A percentile compares a stretch with the other conserved stretches of the same genome.
Evolutionary conservation across 2,113 vertebrate genomes (phyloP).

Genomic region (Perognathus longimembris): DNA sequence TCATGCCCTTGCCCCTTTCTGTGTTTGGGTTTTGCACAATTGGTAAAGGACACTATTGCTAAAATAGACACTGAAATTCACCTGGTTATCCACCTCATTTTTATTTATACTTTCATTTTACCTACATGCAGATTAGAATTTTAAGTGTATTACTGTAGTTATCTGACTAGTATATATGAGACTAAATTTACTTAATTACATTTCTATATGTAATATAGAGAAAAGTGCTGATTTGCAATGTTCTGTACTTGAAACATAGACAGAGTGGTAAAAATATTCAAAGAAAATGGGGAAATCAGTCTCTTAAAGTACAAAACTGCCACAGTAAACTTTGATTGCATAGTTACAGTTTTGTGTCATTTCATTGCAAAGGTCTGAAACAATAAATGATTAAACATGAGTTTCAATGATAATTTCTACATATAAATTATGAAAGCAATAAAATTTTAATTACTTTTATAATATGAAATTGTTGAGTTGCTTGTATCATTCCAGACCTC

Average conservation of each 20-base stretch:
- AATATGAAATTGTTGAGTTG: slow-evolving; percentile 30
- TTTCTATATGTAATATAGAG: not conserved
- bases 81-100: not conserved
- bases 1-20: not conserved
- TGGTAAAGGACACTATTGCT: not conserved
- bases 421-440: slow-evolving; percentile 41
- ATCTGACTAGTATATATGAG: too few relatives aligned
- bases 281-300: not conserved
- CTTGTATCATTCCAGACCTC: slow-evolving; percentile 24
- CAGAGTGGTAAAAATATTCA: not conserved
- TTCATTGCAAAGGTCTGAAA: not conserved
- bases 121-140: too few relatives aligned
- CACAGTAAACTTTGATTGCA: not conserved
- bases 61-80: not conserved
- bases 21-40: not conserved
- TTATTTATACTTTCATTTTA: not conserved
- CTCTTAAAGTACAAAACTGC: not conserved
- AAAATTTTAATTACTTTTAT: slow-evolving; percentile 48
- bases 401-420: not conserved
- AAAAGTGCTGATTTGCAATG: not conserved
- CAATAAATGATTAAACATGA: not conserved
- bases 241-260: not conserved
- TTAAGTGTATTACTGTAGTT: too few relatives aligned
- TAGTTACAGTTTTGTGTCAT: not conserved
- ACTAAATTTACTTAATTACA: slow-evolving; percentile 18